Percentiles rank a stretch among this genome's conserved stretches.
phyloP scores from a whole-genome alignment of 2,888 invertebrate genomes.

The Eupithecia inturbata region DNA sequence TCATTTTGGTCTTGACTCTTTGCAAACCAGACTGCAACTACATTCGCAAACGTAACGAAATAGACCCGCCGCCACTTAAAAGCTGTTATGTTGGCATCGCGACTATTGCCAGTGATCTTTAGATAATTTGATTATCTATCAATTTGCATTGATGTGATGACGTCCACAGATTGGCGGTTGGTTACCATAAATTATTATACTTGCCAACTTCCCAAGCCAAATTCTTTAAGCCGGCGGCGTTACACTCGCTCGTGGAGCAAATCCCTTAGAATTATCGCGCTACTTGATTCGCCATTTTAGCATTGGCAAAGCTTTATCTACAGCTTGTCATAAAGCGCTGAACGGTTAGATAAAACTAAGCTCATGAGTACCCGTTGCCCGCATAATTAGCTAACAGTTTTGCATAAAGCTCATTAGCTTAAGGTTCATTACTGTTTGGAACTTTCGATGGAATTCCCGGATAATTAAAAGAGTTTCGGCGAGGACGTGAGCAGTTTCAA shows the following conservation, averaged over 20 bases:
- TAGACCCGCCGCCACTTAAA: too few relatives aligned
- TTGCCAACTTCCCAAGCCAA: too few relatives aligned
- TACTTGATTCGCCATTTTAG: not conserved
- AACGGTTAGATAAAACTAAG: slow-evolving; percentile 10
- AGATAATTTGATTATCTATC: too few relatives aligned
- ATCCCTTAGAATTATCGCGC: slow-evolving; percentile 9
- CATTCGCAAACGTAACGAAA: too few relatives aligned
- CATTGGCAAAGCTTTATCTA: slow-evolving; percentile 23
- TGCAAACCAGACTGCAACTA: too few relatives aligned
- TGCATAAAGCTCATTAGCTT: slow-evolving; percentile 59
- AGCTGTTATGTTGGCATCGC: too few relatives aligned
- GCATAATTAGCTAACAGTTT: slow-evolving; percentile 42
- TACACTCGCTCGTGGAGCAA: not conserved
- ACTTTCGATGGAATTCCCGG: slow-evolving; percentile 49
- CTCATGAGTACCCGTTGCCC: slow-evolving; percentile 20
- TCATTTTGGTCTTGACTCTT: too few relatives aligned
- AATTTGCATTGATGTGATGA: too few relatives aligned
- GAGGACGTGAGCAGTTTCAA: slow-evolving; percentile 53
- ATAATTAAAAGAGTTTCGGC: slow-evolving; percentile 68
- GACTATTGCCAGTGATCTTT: too few relatives aligned
- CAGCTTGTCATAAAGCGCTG: slow-evolving; percentile 15
- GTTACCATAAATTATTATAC: too few relatives aligned
- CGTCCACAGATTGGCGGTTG: too few relatives aligned
- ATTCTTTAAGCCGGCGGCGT: not conserved
- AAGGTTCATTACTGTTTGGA: slow-evolving; percentile 55